Percentiles rank a stretch among this genome's conserved stretches.
phyloP scores from a whole-genome alignment of 2,888 invertebrate genomes.

The Cantharis nigra region DNA sequence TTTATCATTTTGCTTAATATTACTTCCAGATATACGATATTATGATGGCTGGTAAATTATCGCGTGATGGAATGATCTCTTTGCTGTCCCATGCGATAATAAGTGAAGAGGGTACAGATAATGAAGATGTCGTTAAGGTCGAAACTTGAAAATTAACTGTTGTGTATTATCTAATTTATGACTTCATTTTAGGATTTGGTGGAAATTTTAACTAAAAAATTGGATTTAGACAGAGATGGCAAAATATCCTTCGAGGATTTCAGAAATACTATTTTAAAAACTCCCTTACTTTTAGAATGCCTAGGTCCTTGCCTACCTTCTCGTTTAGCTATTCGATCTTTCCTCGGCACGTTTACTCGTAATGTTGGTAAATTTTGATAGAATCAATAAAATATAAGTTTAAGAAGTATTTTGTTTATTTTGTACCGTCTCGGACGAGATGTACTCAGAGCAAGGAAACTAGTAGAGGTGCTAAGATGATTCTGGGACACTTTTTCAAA shows the following conservation, averaged over 20 bases:
- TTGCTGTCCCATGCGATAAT: conserved; percentile 63
- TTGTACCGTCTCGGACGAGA: not conserved
- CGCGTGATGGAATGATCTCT: conserved; percentile 72
- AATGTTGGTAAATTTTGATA: conserved; percentile 41
- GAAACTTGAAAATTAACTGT: not conserved
- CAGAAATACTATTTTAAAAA: conserved; percentile 63
- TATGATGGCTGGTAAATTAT: conserved; percentile 66
- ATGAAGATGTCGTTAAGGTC: conserved; percentile 63
- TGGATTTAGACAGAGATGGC: conserved; percentile 77
- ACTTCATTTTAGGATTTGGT: conserved; percentile 66
- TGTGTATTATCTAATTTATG: not conserved
- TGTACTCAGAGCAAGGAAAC: too few relatives aligned
- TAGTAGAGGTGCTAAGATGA: too few relatives aligned
- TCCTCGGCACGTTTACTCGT: conserved; percentile 43
- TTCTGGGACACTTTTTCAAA: too few relatives aligned
- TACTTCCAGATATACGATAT: conserved; percentile 66
- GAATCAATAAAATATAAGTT: not conserved
- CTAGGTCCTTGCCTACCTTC: conserved; percentile 76
- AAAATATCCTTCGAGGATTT: conserved; percentile 73
- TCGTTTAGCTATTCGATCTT: conserved; percentile 55
- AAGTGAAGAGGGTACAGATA: conserved; percentile 72
- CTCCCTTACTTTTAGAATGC: conserved; percentile 71
- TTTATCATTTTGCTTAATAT: not conserved
- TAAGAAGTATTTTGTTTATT: not conserved
- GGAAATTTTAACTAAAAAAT: conserved; percentile 72